Evolutionary conservation across 2,888 invertebrate genomes (phyloP), one percentile per base, ranked within the genome.

Genomic region (Globia sparganii): DNA sequence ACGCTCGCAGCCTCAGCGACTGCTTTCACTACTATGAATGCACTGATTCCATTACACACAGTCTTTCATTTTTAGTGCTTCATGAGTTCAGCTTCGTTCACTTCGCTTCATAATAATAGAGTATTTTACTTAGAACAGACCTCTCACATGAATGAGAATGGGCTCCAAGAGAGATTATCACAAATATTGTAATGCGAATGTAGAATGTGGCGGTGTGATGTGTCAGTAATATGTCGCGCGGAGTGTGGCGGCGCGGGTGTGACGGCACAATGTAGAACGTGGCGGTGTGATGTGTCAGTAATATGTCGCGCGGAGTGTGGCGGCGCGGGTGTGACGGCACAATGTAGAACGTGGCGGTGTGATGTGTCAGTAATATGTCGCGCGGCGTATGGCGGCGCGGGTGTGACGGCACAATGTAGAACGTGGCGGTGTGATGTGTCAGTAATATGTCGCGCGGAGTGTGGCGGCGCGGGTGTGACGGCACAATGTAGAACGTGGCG

Each of bases 331-430:
- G n/a, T n/a, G n/a, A n/a, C n/a, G n/a, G n/a, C n/a, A n/a, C n/a
- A 31, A 61, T 46, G 40, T 58, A 34, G 46, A 31, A 28, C 11
- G 21, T 13, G 13, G 25, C n/a, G 56, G 25, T 28, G 21, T 31
- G 6, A 56, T n/a, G 40, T 65, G 56, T 65, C 37, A 72, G 72
- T 64, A 64, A 40, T 28, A 28, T 25, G 65, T 65, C 65, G 13
- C 28, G 49, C 1, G 64, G n/a, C 28, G 58, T 28, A 15, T 15
- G 58, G 4, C 58, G 58, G 28, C 2, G 8, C 11, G n/a, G 9
- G n/a, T n/a, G n/a, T n/a, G n/a, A n/a, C n/a, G n/a, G n/a, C n/a
- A n/a, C n/a, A 31, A 61, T 46, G 40, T 58, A 34, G 46, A 31
- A 28, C 11, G 21, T 13, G 13, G 25, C n/a, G 56, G 25, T 28